Evolutionary conservation across 2,888 invertebrate genomes (phyloP), one percentile per base, ranked within the genome.

Genomic region (Prosapia bicincta): DNA sequence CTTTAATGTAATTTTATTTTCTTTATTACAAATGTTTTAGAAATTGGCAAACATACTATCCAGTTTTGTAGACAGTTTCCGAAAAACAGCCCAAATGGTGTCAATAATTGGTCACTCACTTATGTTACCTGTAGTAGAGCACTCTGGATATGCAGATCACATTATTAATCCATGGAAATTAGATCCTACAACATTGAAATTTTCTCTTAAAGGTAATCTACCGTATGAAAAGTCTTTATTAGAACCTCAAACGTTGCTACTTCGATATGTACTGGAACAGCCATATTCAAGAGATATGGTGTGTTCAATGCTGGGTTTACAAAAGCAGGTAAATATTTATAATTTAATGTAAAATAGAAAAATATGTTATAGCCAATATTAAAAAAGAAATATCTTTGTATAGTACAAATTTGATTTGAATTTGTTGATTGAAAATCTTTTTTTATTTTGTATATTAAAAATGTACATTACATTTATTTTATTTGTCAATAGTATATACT

Each of bases 271-370:
- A 26, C 85, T 98, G 15, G 95, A 96, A 82, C 98, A 98, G 83
- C 96, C 97, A 0, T 98, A 98, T 84, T 97, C 97, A 0, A 88
- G 97, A 80, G 98, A 98, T 83, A 96, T 98, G 95, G 95, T 98
- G 81, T 97, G 96, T 81, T 94, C 93, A 2, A 97, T 98, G 93
- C 87, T 98, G 23, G 96, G 96, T 66, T 87, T 98, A 25, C 97
- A 96, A 83, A 97, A 97, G 84, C 96, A 97, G 86, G 92, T 92
- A 80, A 72, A 80, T 5, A 38, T 38, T 38, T 38, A 38, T 13
- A n/a, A n/a, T n/a, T n/a, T n/a, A n/a, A n/a, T n/a, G n/a, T n/a
- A n/a, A n/a, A n/a, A n/a, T n/a, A n/a, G n/a, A n/a, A n/a, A n/a
- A n/a, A n/a, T n/a, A n/a, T n/a, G n/a, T n/a, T n/a, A n/a, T n/a